Evolutionary conservation across 1,140 invertebrate genomes (phyloP).

Genomic region (Akabosia matsudoensis): DNA sequence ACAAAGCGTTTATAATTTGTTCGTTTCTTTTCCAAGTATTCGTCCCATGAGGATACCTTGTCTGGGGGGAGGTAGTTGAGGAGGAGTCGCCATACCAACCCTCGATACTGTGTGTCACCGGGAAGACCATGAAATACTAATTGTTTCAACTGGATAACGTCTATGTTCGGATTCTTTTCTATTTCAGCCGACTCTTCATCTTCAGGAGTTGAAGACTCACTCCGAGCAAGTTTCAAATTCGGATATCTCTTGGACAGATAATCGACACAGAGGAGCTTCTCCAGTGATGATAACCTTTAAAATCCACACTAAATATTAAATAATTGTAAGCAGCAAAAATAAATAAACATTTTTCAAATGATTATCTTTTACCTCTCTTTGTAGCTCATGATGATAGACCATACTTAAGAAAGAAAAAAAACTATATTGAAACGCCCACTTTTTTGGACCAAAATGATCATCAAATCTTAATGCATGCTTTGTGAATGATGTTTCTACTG

Average conservation of each 20-base stretch:
- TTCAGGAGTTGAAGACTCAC: background rate
- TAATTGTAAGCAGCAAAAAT: too few relatives aligned
- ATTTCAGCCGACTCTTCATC: too few relatives aligned
- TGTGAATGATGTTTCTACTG: too few relatives aligned
- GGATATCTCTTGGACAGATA: background rate
- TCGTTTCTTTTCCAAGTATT: slow-evolving; percentile 66
- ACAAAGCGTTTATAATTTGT: slow-evolving; percentile 79
- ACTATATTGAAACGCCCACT: too few relatives aligned
- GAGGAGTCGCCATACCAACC: slow-evolving; percentile 54
- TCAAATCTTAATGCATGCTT: too few relatives aligned
- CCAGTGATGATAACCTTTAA: background rate
- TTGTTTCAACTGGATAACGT: slow-evolving; percentile 62
- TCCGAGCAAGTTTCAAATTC: background rate
- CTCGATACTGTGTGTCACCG: slow-evolving; percentile 32
- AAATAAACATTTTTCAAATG: too few relatives aligned
- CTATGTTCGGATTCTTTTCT: slow-evolving; percentile 51
- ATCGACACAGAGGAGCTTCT: background rate
- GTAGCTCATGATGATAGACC: background rate
- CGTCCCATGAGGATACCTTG: slow-evolving; percentile 62
- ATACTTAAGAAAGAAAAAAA: too few relatives aligned
- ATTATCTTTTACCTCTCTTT: background rate
- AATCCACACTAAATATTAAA: too few relatives aligned
- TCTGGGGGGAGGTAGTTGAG: slow-evolving; percentile 71
- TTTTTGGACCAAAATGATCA: too few relatives aligned
- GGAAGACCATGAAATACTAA: slow-evolving; percentile 64